Percentiles rank a stretch among this genome's conserved stretches.
These are phyloP conservation scores for Epizoanthus rinbou DNA, from an alignment of 92 coral and sea anemone species.

Conservation along the genomic window DNA sequence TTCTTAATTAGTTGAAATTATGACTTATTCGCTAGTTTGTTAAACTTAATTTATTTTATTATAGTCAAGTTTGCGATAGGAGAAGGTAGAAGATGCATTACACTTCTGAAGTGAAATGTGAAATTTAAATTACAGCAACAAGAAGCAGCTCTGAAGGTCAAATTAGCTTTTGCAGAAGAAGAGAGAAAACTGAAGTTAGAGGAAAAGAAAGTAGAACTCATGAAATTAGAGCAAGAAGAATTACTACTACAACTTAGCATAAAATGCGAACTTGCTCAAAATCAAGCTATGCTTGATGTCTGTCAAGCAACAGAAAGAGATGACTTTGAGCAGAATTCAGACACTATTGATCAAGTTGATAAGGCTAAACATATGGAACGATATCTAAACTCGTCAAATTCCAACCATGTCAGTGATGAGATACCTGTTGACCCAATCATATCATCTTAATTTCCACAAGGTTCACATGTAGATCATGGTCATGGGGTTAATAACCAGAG, in stretches of 20 bases:
- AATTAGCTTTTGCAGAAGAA: constrained; percentile 27
- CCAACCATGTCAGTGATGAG: constrained; percentile 18
- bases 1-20: too few species aligned
- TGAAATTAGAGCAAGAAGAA: constrained; percentile 32
- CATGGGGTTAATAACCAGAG: too few species aligned
- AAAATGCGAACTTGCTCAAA: constrained; percentile 33
- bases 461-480: not conserved
- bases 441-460: constrained; percentile 13
- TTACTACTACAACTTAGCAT: constrained; percentile 5
- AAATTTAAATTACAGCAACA: constrained; percentile 8
- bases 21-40: too few species aligned
- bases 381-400: constrained; percentile 5
- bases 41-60: too few species aligned
- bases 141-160: constrained; percentile 17
- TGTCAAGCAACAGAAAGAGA: constrained; percentile 20
- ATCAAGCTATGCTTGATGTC: constrained; percentile 30
- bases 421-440: constrained; percentile 7
- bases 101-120: too few species aligned
- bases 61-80: too few species aligned
- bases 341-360: constrained; percentile 11
- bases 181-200: constrained; percentile 37
- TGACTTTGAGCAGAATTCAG: constrained; percentile 8
- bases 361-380: constrained; percentile 28
- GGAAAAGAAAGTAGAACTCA: constrained; percentile 14
- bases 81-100: too few species aligned